Evolutionary conservation across 2,113 vertebrate genomes (phyloP), one percentile per base, ranked within the genome.

Genomic region (Oceanodroma tethys): DNA sequence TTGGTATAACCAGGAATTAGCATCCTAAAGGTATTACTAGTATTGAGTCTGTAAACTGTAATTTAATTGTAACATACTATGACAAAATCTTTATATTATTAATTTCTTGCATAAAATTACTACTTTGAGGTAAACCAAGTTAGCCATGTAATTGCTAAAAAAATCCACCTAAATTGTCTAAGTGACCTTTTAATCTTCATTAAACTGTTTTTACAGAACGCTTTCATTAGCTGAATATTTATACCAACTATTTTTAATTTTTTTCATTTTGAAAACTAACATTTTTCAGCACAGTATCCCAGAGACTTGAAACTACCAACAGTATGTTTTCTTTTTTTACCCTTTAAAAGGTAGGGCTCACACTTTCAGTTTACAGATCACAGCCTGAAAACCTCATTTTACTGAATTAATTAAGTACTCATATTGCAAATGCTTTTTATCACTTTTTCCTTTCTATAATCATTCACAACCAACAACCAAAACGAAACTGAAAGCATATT

Each of bases 401-500:
- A 72, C 13, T 8, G n/a, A 66, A 32, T 78, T 62, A 76, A 91
- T 83, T 36, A 82, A 90, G 10, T 19, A 68, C 13, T 45, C 55
- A 19, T 9, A 74, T 22, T 66, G 45, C 27, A 97, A 88, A 76
- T 22, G 56, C 40, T 78, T 93, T 88, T 66, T 22, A 60, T 68
- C 59, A 79, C 52, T 84, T 90, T 56, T 92, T 73, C 72, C 90
- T 82, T 91, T 81, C 58, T 59, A 27, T 40, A 90, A 94, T 67
- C 67, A 85, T 30, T 60, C 59, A 91, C 43, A 72, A 72, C 13
- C 72, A 81, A 59, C 68, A 59, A 65, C 29, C 58, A 95, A 95
- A 97, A 79, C 0, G 73, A 97, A 97, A 97, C 86, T n/a, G 68
- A 96, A 96, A 97, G 84, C 26, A 34, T 0, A 56, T 58, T 83